phyloP scores from a whole-genome alignment of 30 jellyfish, hydroid and myxozoan species.

The Aurelia aurita complex sp. Pacific region DNA sequence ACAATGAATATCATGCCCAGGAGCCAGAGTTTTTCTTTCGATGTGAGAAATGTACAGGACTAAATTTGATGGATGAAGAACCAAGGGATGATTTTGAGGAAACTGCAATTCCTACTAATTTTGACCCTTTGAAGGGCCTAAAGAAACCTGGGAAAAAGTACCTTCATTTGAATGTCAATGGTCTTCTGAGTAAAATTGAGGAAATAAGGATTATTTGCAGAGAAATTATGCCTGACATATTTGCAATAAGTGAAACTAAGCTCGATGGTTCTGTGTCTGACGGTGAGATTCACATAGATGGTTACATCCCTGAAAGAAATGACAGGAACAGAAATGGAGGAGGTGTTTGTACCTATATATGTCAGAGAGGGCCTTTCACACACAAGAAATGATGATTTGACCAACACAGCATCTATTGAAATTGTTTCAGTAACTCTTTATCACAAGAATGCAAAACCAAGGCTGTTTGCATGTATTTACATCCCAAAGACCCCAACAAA shows the following conservation, averaged over 20 bases:
- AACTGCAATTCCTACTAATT: background rate
- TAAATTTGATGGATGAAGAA: background rate
- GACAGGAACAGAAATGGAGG: slow-evolving; percentile 43
- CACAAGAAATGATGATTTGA: slow-evolving; percentile 25
- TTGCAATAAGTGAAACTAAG: slow-evolving; percentile 6
- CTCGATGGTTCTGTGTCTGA: slow-evolving; percentile 44
- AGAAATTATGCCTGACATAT: slow-evolving; percentile 22
- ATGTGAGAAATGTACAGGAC: slow-evolving; percentile 3
- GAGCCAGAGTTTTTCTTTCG: background rate
- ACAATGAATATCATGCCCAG: too few species aligned
- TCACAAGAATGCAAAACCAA: slow-evolving; percentile 42
- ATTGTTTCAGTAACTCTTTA: slow-evolving; percentile 44
- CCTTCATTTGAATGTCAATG: slow-evolving; percentile 1
- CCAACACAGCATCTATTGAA: slow-evolving; percentile 50
- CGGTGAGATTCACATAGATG: slow-evolving; percentile 50
- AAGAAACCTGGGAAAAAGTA: slow-evolving; percentile 5
- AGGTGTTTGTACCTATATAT: slow-evolving; percentile 29
- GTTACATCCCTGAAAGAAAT: slow-evolving; percentile 51
- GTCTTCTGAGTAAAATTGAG: slow-evolving; percentile 2
- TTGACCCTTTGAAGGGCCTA: slow-evolving; percentile 7
- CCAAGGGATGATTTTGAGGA: background rate
- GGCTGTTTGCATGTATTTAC: slow-evolving; percentile 49
- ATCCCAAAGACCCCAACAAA: slow-evolving; percentile 31
- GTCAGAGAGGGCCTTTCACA: slow-evolving; percentile 52
- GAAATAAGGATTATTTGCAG: background rate